Conservation (phyloP, 2,888 invertebrate genomes). For the Dione vanillae region DNA sequence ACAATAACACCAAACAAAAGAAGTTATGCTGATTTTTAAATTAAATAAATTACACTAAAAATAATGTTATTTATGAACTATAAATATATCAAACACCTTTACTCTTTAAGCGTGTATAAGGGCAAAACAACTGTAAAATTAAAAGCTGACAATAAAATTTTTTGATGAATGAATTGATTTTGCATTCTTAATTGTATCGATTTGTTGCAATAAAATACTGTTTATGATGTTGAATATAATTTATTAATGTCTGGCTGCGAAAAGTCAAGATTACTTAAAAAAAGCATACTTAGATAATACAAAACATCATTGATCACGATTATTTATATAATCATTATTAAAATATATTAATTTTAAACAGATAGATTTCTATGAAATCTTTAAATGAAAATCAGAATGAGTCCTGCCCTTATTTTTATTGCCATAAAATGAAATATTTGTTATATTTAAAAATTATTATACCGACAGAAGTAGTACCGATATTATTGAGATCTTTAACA, state of each 20-base stretch:
- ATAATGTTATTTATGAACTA: conserved; percentile 32
- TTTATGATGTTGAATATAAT: conserved; percentile 33
- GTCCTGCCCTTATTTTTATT: background rate
- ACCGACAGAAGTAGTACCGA: too few relatives aligned
- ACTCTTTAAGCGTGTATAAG: conserved; percentile 33
- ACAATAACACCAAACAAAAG: background rate
- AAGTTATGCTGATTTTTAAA: background rate
- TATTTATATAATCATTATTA: too few relatives aligned
- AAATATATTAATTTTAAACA: conserved; percentile 1
- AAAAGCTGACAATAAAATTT: conserved; percentile 40
- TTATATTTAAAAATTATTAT: too few relatives aligned
- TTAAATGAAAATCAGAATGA: background rate
- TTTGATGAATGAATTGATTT: conserved; percentile 37
- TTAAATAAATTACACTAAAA: background rate
- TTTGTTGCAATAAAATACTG: conserved; percentile 36
- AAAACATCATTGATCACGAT: too few relatives aligned
- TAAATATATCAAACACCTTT: conserved; percentile 37
- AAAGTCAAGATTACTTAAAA: background rate
- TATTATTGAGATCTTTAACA: too few relatives aligned
- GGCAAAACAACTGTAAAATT: conserved; percentile 38
- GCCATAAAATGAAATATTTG: too few relatives aligned
- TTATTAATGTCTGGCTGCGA: conserved; percentile 14
- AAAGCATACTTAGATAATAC: too few relatives aligned
- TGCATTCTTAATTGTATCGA: conserved; percentile 38
- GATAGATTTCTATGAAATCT: background rate